Base-by-base conservation (phyloP, 1,140 invertebrate species). In the Cyclargus thomasi region DNA sequence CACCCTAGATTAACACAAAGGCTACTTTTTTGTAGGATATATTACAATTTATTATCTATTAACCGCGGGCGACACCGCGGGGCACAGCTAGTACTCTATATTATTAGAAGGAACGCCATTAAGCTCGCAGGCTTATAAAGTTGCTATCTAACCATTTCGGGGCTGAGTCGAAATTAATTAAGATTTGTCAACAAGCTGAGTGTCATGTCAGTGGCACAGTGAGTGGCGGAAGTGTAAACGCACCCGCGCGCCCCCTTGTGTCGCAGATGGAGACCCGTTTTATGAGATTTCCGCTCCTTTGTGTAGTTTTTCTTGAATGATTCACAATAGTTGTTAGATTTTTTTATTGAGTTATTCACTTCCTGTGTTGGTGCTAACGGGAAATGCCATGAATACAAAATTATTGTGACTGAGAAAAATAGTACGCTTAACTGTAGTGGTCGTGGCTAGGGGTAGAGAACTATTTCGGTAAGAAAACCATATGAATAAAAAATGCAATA, bases 231-330 rank as follows among this genome's bases (percentile, higher is more conserved):
- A 47, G 39, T 47, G 39, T 47, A 47, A 47, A 47, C 39, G 14
- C 39, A 2, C 14, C 39, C 39, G 39, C 36, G 7, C 39, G 39
- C 39, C 11, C 14, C 14, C 39, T 16, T 14, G 39, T 47, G 14
- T 47, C 39, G 39, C 39, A 47, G 39, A 47, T 47, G 39, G 39
- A 47, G 39, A 11, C 39, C 10, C 8, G 8, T 29, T 47, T 47
- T 47, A 47, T 47, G 14, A 47, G 39, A 47, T 47, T 47, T 47
- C 39, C 39, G 39, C 39, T 47, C 39, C 39, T 47, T 47, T 47
- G 39, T 47, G 39, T 47, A 47, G 39, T 14, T 47, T 47, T 47
- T 47, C 39, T 47, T 47, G 10, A 47, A 47, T 47, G 8, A 47
- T 47, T 47, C 39, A 47, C 39, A 47, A 47, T 47, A 14, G 39